Evolutionary conservation across 2,113 vertebrate species (phyloP), one percentile per base, ranked within the genome.

Genomic region (Origma solitaria): DNA sequence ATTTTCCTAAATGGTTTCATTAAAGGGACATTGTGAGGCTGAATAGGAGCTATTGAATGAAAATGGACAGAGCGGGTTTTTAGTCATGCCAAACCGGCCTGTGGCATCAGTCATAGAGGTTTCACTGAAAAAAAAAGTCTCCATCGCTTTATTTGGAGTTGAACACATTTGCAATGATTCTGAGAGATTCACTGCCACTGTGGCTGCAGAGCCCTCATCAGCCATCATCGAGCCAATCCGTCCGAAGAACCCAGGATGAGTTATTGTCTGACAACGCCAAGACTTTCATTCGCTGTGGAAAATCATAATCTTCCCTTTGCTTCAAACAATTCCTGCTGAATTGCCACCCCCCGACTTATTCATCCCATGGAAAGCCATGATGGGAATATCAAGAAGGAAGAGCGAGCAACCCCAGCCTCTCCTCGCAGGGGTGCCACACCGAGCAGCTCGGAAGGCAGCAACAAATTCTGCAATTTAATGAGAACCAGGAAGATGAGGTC

Each of bases 1-100:
- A 92, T 96, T 96, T 95, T 82, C 82, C 80, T 90, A 94, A 96
- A 94, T 40, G 49, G 37, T 88, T 94, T 93, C 85, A 92, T 96
- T 94, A 93, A 93, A 93, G 65, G 72, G 79, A 86, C 40, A 73
- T 90, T 88, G 69, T 78, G 68, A 70, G 22, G 47, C 72, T 95
- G 88, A 95, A 90, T 51, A 71, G 64, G 64, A 81, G 56, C 60
- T 73, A 56, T 4, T 83, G 82, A 93, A 93, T 68, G 71, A 72
- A 83, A 96, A 92, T 20, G 85, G 93, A 86, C 82, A 27, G 60
- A 73, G 60, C 1, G 11, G 73, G 64, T 83, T 90, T 91, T 90
- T 2, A 90, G 79, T 87, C 62, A 57, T 72, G 93, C 66, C 93
- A 90, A 85, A 62, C 65, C 81, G 56, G 72, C 20, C 82, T 70